Percentiles rank a stretch among this genome's conserved stretches.
Conservation (phyloP, 2,797 vertebrate species). For the Threskiornis aethiopicus region DNA sequence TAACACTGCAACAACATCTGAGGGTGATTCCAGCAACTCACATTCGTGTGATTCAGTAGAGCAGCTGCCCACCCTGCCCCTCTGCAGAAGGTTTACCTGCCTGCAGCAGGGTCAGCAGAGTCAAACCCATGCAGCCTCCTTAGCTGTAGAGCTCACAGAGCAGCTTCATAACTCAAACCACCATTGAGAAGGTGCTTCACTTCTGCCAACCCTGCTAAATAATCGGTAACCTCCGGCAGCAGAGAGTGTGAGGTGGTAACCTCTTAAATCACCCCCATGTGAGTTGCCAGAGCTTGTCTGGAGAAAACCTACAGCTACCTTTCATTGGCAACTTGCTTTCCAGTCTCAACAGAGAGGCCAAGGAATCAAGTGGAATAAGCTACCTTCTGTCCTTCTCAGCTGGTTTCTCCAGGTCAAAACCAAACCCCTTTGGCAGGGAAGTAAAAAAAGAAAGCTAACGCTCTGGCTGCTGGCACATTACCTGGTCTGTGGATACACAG, state of each 20-base stretch:
- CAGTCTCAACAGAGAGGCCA: neutral
- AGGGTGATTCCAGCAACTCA: neutral
- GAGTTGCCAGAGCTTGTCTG: neutral
- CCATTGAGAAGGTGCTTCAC: neutral
- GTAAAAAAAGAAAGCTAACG: neutral
- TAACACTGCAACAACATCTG: neutral
- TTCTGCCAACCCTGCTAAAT: neutral
- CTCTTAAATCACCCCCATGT: neutral
- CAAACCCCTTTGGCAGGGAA: neutral
- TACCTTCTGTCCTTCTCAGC: neutral
- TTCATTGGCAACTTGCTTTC: neutral
- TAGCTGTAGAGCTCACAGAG: neutral
- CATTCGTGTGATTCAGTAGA: rapidly evolving
- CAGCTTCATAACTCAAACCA: neutral
- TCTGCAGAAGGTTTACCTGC: neutral
- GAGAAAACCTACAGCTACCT: constrained; percentile 1
- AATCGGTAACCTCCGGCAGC: neutral
- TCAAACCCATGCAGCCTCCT: neutral
- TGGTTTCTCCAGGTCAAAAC: constrained; percentile 6
- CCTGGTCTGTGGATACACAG: neutral
- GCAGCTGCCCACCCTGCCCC: no score
- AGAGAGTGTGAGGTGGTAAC: neutral
- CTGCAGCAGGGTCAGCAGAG: neutral
- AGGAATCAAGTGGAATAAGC: constrained; percentile 5
- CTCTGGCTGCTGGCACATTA: neutral